Evolutionary conservation across 2,888 invertebrate genomes (phyloP), one percentile per base, ranked within the genome.

Genomic region (Plebejus melissa): DNA sequence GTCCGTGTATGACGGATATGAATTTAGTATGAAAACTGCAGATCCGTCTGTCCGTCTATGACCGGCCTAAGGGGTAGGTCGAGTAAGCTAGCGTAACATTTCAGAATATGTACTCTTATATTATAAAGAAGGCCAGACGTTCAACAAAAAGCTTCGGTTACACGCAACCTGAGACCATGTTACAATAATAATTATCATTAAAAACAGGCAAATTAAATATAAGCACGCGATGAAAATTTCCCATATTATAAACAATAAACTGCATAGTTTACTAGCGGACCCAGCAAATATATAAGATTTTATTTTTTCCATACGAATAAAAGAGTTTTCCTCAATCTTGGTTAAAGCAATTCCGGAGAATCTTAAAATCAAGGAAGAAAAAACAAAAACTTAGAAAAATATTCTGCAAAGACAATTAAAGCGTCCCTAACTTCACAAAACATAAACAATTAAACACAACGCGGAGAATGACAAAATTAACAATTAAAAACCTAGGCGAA

Each of bases 171-270:
- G 70, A 28, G 32, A 32, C 32, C 28, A 32, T 32, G 65, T 65
- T 32, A 32, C 11, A 65, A 65, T 65, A 32, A 65, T 32, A 65
- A 65, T 13, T 13, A 28, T 28, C 22, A 22, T 58, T 58, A 58
- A n/a, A 58, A 58, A 58, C 9, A 58, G 65, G 11, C 32, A 65
- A 65, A 32, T 65, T 65, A 65, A 32, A 65, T 16, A 65, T 65
- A 32, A 65, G 32, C 65, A 65, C 65, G 65, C 65, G 65, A 65
- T 4, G 13, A 32, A 65, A 65, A 11, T 32, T 65, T 65, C 13
- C 11, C 5, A 65, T 65, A 11, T 32, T 32, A 6, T 22, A 60
- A 3, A 22, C 22, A 22, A 22, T 22, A 22, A 22, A 22, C 22
- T 22, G 22, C 13, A 50, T 50, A 50, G 3, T 50, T 41, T 5